phyloP scores from a whole-genome alignment of 2,113 vertebrate genomes.

The Anarhynchus alexandrinus region DNA sequence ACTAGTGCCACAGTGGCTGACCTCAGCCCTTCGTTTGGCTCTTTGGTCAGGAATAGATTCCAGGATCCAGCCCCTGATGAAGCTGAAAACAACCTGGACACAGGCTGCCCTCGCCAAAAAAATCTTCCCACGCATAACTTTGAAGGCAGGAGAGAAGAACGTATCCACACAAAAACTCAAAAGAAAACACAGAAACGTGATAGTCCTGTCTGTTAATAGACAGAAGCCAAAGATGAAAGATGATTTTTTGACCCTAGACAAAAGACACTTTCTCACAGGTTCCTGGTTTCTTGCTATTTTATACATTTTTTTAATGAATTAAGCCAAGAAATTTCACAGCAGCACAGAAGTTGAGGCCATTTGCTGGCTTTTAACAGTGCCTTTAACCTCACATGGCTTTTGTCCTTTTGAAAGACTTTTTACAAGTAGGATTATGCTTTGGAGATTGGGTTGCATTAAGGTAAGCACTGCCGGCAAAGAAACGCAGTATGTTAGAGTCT shows the following conservation, averaged over 20 bases:
- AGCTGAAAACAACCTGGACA: background rate
- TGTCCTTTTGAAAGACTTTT: background rate
- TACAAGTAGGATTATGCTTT: background rate
- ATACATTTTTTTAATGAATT: background rate
- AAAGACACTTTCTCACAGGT: background rate
- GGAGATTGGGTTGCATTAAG: background rate
- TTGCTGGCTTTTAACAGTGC: background rate
- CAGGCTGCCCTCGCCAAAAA: background rate
- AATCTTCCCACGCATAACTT: background rate
- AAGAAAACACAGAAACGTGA: background rate
- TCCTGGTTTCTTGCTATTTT: background rate
- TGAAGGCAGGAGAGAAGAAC: background rate
- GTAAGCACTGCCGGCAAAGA: background rate
- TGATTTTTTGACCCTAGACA: background rate
- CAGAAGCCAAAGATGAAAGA: background rate
- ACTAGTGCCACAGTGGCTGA: background rate
- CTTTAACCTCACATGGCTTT: background rate
- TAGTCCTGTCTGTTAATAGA: background rate
- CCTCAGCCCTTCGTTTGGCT: background rate
- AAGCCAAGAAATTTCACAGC: background rate
- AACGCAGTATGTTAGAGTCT: background rate
- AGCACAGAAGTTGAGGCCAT: background rate
- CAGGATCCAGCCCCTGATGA: background rate
- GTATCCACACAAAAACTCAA: background rate
- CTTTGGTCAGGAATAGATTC: background rate